Evolutionary conservation across 2,113 vertebrate genomes (phyloP).

Genomic region (Atlantisia rogersi): DNA sequence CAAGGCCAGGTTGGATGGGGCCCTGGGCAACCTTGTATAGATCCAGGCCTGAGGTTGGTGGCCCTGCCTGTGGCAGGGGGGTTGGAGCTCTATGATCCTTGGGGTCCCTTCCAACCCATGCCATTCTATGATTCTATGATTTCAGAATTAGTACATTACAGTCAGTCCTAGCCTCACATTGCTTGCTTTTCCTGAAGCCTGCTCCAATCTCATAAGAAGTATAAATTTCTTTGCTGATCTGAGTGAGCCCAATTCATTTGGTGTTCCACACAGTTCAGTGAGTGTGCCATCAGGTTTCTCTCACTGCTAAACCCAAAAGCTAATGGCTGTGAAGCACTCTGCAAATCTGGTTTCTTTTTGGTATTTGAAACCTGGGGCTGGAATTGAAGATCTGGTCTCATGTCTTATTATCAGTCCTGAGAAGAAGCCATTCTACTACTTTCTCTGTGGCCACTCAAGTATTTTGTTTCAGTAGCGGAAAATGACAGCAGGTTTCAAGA

Average conservation of each 20-base stretch:
- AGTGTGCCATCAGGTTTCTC: background rate
- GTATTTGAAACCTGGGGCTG: background rate
- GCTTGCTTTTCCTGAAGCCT: background rate
- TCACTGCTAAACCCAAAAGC: background rate
- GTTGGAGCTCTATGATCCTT: too few species aligned
- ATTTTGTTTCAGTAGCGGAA: background rate
- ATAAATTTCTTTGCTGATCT: background rate
- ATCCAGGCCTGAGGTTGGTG: too few species aligned
- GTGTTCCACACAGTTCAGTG: background rate
- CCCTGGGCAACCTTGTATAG: too few species aligned
- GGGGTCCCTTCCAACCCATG: too few species aligned
- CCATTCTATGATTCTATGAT: too few species aligned
- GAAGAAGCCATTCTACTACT: background rate
- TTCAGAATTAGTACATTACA: background rate
- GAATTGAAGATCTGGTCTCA: background rate
- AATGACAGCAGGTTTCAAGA: background rate
- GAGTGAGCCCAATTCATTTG: background rate
- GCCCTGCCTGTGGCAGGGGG: too few species aligned
- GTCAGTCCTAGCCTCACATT: background rate
- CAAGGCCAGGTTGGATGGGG: too few species aligned
- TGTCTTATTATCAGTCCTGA: background rate
- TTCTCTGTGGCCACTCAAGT: background rate
- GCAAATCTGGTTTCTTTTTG: background rate
- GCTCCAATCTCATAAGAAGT: background rate
- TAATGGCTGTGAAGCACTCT: background rate